phyloP scores from a whole-genome alignment of 2,888 invertebrate genomes.

The Calameuta pallipes region DNA sequence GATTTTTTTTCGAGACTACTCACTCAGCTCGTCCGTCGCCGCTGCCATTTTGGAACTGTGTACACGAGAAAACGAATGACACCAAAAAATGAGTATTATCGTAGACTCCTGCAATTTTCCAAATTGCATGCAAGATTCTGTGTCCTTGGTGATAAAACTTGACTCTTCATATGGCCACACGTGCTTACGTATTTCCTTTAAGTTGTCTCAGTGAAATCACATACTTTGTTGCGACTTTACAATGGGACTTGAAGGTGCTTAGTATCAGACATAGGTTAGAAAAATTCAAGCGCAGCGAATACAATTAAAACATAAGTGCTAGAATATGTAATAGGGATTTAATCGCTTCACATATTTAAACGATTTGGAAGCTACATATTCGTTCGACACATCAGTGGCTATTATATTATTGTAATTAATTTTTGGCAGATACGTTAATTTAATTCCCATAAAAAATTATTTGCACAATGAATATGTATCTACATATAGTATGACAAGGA shows the following conservation, averaged over 20 bases:
- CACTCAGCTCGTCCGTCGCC: constrained; percentile 61
- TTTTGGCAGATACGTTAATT: not conserved
- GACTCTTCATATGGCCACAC: not conserved
- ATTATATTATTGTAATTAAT: not conserved
- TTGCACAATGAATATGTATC: not conserved
- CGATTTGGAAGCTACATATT: not conserved
- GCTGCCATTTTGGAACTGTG: constrained; percentile 60
- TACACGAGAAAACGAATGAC: constrained; percentile 37
- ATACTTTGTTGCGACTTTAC: not conserved
- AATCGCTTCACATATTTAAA: not conserved
- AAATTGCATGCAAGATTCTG: not conserved
- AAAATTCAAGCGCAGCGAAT: not conserved
- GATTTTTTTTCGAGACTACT: constrained; percentile 43
- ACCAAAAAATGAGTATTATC: constrained; percentile 11
- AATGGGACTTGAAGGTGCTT: not conserved
- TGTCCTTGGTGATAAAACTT: not conserved
- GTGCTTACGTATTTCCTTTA: not conserved
- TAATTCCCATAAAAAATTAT: not conserved
- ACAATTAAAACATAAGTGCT: not conserved
- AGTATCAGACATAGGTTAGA: not conserved
- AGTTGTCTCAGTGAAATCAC: not conserved
- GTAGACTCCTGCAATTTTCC: not conserved
- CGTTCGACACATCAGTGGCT: not conserved
- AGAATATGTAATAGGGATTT: not conserved
- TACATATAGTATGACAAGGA: not conserved